Conservation (phyloP, 2,797 vertebrate species). For the Gymnoscopelus braueri region DNA sequence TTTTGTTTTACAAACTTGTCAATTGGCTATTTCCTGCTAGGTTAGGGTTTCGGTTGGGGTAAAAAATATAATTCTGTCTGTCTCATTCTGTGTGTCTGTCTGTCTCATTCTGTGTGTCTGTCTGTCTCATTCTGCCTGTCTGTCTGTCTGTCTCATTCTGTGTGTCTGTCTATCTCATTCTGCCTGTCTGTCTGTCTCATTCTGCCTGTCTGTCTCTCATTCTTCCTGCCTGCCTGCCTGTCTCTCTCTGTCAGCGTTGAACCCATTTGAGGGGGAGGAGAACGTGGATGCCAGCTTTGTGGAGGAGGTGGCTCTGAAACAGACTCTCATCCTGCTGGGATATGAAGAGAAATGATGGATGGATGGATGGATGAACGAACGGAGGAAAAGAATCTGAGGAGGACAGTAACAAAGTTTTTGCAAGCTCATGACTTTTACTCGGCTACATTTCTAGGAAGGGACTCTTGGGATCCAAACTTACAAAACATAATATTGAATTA, state of each 20-base stretch:
- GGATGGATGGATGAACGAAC: slow-evolving; percentile 14
- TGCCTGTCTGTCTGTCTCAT: slow-evolving; percentile 3
- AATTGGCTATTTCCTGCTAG: no score
- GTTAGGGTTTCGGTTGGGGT: no score
- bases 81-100: slow-evolving; percentile 10
- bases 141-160: slow-evolving; percentile 20
- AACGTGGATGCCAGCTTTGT: slow-evolving; percentile 86
- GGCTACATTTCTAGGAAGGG: no score
- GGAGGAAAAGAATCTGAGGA: not conserved
- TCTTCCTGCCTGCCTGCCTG: not conserved
- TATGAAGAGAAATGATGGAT: slow-evolving; percentile 53
- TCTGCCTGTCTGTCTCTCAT: not conserved
- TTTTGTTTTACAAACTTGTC: no score
- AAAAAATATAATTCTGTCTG: not conserved
- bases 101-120: not conserved
- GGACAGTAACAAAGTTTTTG: not conserved
- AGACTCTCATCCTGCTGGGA: slow-evolving; percentile 80
- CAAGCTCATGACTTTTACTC: slow-evolving; percentile 4
- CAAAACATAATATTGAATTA: no score
- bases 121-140: slow-evolving; percentile 11
- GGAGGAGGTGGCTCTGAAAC: slow-evolving; percentile 88
- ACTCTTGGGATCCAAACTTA: no score
- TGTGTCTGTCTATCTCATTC: not conserved
- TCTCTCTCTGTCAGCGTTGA: slow-evolving; percentile 50
- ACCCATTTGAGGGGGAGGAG: slow-evolving; percentile 82